These are phyloP conservation scores for Lithophane semibrunnea DNA, from an alignment of 2,888 invertebrate genomes.

Conservation along the genomic window DNA sequence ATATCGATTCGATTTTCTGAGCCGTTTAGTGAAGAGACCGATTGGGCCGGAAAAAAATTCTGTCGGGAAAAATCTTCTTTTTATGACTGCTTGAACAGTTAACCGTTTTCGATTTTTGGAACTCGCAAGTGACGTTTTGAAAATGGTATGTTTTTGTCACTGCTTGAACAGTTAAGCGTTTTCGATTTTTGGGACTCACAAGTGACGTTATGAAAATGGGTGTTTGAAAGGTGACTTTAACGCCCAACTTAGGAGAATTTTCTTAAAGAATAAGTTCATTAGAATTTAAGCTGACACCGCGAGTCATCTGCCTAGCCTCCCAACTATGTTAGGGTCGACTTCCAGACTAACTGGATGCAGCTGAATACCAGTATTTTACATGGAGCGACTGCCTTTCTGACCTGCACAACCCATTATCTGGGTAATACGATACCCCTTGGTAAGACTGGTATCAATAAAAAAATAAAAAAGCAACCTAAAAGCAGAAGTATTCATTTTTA, in stretches of 20 bases:
- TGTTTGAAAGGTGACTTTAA: neutral
- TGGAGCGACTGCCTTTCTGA: no score
- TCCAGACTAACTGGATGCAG: no score
- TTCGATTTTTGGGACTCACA: neutral
- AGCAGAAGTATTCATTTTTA: neutral
- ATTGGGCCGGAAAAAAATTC: neutral
- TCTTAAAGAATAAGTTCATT: neutral
- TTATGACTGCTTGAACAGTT: neutral
- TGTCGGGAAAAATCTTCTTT: neutral
- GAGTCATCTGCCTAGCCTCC: no score
- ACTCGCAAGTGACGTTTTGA: neutral
- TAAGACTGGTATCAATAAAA: neutral
- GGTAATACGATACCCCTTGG: no score
- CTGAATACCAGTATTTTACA: no score
- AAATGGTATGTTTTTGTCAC: neutral
- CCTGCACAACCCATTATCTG: no score
- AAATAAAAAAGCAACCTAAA: neutral
- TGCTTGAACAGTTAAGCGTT: neutral
- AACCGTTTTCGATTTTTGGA: neutral
- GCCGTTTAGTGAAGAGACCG: neutral
- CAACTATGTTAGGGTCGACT: no score
- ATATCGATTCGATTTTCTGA: slow-evolving; percentile 2
- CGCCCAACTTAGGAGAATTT: neutral
- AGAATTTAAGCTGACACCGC: neutral
- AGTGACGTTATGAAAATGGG: neutral